These are phyloP conservation scores for Pycnonotus jocosus DNA, from an alignment of 2,113 vertebrate genomes.

Conservation along the genomic window DNA sequence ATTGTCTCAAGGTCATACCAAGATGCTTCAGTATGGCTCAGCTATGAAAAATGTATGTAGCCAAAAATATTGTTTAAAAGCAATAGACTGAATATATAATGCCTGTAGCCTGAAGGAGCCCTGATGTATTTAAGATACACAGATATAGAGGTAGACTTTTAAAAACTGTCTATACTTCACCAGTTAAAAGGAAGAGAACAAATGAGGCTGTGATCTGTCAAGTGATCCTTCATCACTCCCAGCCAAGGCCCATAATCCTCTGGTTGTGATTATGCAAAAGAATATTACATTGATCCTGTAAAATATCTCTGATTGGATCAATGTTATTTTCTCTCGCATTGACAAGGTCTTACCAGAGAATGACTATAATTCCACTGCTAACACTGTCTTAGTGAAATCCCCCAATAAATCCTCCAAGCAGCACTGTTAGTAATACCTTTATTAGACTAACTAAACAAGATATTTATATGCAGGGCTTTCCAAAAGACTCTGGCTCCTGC, in stretches of 20 bases:
- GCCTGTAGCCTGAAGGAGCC: not conserved
- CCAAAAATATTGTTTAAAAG: slow-evolving; percentile 11
- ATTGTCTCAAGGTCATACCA: slow-evolving; percentile 19
- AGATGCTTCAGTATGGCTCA: not conserved
- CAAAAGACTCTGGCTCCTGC: not conserved
- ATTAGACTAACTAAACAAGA: slow-evolving; percentile 69
- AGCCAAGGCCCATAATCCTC: slow-evolving; percentile 40
- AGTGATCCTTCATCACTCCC: slow-evolving; percentile 31
- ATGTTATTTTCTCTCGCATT: slow-evolving; percentile 56
- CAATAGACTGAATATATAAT: not conserved
- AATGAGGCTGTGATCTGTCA: slow-evolving; percentile 44
- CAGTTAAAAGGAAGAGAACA: slow-evolving; percentile 20
- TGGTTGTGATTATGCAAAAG: slow-evolving; percentile 38
- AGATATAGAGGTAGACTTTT: not conserved
- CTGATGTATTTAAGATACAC: not conserved
- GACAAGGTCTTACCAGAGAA: slow-evolving; percentile 62
- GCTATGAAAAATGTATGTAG: not conserved
- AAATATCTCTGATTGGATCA: slow-evolving; percentile 70
- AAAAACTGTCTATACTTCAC: not conserved
- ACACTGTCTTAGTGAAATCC: slow-evolving; percentile 71
- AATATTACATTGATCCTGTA: slow-evolving; percentile 65
- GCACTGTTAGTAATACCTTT: slow-evolving; percentile 64
- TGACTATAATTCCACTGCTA: slow-evolving; percentile 67
- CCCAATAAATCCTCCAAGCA: slow-evolving; percentile 73
- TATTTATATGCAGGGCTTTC: slow-evolving; percentile 57